A percentile compares a stretch with the other conserved stretches of the same genome.
These are phyloP conservation scores for Alitta virens DNA, from an alignment of 2,888 invertebrate genomes.

Conservation along the genomic window DNA sequence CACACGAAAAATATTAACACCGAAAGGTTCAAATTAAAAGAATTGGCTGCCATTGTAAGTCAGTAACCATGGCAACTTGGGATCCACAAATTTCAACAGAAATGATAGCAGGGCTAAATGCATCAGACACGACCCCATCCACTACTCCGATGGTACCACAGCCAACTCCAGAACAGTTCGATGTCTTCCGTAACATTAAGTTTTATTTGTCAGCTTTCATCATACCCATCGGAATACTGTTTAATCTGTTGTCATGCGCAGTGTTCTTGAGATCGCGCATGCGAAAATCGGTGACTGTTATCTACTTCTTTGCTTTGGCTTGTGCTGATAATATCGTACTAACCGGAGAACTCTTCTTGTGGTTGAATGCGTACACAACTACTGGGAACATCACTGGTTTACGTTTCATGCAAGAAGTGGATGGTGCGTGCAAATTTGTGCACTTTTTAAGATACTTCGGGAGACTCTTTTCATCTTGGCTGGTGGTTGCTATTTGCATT, in stretches of 20 bases:
- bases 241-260: constrained; percentile 5
- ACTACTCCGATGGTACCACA: too few relatives aligned
- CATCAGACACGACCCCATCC: too few relatives aligned
- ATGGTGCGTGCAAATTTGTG: background rate
- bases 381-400: constrained; percentile 1
- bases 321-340: constrained; percentile 11
- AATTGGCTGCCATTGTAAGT: too few relatives aligned
- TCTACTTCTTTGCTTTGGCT: constrained; percentile 10
- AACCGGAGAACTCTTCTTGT: constrained; percentile 10
- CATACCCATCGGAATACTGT: constrained; percentile 11
- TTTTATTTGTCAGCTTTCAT: constrained; percentile 12
- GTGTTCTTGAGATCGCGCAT: constrained; percentile 10
- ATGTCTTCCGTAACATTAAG: constrained; percentile 7
- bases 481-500: constrained; percentile 3
- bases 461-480: constrained; percentile 4
- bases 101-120: too few relatives aligned
- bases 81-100: too few relatives aligned
- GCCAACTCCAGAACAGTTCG: background rate
- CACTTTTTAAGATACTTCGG: constrained; percentile 5
- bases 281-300: constrained; percentile 2
- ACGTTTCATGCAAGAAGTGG: background rate
- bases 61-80: too few relatives aligned
- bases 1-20: too few relatives aligned
- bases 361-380: constrained; percentile 4
- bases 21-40: too few relatives aligned